Conservation (phyloP, 2,113 vertebrate species). For the Sinocyclocheilus maitianheensis region DNA sequence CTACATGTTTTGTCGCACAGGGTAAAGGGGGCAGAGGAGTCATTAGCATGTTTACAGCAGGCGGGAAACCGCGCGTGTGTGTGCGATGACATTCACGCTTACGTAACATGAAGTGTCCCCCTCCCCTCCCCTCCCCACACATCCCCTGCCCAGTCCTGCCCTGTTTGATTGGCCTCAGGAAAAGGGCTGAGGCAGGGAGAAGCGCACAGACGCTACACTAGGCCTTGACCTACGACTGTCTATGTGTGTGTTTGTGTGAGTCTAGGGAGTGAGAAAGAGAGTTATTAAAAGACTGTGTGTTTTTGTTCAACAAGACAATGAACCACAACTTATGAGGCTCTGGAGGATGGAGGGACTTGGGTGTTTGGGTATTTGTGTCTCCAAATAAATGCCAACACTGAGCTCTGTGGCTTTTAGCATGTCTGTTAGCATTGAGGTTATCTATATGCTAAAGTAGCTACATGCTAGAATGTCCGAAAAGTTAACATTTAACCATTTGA, state of each 20-base stretch:
- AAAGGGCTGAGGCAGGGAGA: slow-evolving; percentile 72
- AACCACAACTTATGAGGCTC: slow-evolving; percentile 19
- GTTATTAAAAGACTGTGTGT: slow-evolving; percentile 46
- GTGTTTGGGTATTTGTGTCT: slow-evolving; percentile 23
- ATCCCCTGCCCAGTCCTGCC: slow-evolving; percentile 59
- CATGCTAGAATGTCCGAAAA: background rate
- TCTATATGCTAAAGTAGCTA: background rate
- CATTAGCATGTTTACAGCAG: background rate
- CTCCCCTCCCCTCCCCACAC: slow-evolving; percentile 17
- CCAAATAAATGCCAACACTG: background rate
- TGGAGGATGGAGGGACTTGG: background rate
- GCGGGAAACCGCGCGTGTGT: background rate
- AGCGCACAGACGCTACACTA: slow-evolving; percentile 57
- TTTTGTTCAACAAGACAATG: slow-evolving; percentile 40
- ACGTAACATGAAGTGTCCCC: slow-evolving; percentile 59
- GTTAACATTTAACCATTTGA: background rate
- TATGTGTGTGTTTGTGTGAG: slow-evolving; percentile 14
- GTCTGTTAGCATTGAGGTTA: background rate
- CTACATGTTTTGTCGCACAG: background rate
- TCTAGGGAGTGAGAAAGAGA: slow-evolving; percentile 29
- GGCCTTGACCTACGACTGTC: slow-evolving; percentile 57
- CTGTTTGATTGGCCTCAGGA: slow-evolving; percentile 77
- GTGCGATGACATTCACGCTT: slow-evolving; percentile 60
- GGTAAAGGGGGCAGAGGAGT: background rate
- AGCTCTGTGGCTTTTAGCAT: background rate